Evolutionary conservation across 2,797 vertebrate species (phyloP).

Genomic region (Leucoraja ocellata): DNA sequence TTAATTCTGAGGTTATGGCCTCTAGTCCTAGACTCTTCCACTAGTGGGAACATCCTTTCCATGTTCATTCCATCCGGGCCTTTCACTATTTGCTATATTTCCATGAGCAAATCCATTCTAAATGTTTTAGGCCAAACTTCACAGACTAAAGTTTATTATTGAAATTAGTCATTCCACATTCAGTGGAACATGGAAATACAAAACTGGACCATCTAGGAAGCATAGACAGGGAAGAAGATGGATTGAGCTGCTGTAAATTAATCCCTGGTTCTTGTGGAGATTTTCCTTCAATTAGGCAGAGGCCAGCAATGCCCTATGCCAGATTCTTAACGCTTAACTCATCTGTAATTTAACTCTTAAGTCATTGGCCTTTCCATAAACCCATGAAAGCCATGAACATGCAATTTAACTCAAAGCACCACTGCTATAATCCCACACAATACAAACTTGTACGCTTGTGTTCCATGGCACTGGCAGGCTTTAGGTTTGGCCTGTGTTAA

Average conservation of each 20-base stretch:
- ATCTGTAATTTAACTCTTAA: neutral
- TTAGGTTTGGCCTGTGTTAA: neutral
- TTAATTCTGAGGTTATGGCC: no score
- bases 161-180: neutral
- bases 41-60: no score
- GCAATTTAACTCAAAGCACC: neutral
- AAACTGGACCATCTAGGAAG: neutral
- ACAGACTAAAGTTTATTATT: neutral
- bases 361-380: neutral
- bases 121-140: neutral
- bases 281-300: neutral
- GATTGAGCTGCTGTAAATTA: neutral
- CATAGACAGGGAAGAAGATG: neutral
- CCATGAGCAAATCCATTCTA: no score
- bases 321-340: neutral
- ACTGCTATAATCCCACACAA: neutral
- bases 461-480: neutral
- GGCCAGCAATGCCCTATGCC: neutral
- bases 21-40: no score
- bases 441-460: neutral
- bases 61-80: no score
- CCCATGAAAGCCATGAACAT: neutral
- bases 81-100: no score
- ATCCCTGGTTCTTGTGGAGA: neutral
- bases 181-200: neutral